These are phyloP conservation scores for Liparis tanakae DNA, from an alignment of 2,797 vertebrate genomes.

Conservation along the genomic window DNA sequence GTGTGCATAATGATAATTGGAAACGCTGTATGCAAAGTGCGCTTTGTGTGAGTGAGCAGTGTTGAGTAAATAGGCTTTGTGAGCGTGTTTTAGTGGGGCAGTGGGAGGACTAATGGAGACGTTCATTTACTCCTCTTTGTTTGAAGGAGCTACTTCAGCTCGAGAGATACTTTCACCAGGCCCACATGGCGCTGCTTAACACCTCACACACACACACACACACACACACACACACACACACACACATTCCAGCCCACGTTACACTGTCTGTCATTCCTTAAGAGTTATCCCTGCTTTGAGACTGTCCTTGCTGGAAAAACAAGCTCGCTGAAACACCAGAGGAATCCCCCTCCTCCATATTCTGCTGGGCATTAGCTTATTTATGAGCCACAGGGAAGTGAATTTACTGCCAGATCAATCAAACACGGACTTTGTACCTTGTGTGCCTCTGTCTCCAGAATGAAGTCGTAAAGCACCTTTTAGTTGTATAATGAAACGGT, in stretches of 20 bases:
- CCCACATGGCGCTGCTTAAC: conserved; percentile 82
- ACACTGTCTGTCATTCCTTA: conserved; percentile 76
- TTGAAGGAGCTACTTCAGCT: conserved; percentile 90
- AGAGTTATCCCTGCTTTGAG: conserved; percentile 82
- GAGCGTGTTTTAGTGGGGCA: conserved; percentile 82
- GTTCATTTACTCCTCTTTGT: conserved; percentile 89
- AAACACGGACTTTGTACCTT: conserved; percentile 71
- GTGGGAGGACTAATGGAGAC: conserved; percentile 87
- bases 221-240: conserved; percentile 4
- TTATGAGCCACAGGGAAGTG: conserved; percentile 78
- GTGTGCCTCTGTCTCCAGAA: conserved; percentile 67
- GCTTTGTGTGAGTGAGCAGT: conserved; percentile 48
- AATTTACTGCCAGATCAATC: conserved; percentile 84
- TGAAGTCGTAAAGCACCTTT: conserved; percentile 77
- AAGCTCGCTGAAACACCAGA: conserved; percentile 72
- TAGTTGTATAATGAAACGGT: conserved; percentile 77
- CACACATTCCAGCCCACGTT: conserved; percentile 73
- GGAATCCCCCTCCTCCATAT: conserved; percentile 78
- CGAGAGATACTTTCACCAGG: conserved; percentile 75
- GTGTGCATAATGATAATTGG: conserved; percentile 40
- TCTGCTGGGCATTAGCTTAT: conserved; percentile 81
- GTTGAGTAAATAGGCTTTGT: conserved; percentile 64
- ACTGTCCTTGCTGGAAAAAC: conserved; percentile 78
- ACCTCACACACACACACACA: conserved; percentile 53
- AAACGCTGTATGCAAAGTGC: conserved; percentile 29